phyloP scores from a whole-genome alignment of 2,888 invertebrate species.

The Trachelus tabidus region DNA sequence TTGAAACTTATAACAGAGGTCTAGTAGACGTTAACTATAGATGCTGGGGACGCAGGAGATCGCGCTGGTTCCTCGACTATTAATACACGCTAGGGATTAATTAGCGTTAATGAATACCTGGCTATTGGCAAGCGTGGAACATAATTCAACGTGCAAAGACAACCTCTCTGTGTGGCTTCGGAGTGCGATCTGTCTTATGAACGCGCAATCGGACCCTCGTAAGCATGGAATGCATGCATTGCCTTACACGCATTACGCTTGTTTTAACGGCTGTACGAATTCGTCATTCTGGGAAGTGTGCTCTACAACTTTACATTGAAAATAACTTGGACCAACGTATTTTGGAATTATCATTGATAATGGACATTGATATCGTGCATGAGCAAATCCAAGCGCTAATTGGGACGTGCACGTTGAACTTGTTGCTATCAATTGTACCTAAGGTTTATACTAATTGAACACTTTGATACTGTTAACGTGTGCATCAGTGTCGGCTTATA shows the following conservation, averaged over 20 bases:
- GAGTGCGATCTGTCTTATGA: background rate
- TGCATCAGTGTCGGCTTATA: background rate
- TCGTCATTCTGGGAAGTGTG: background rate
- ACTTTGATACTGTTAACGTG: background rate
- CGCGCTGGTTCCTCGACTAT: conserved; percentile 27
- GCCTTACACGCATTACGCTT: background rate
- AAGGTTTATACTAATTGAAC: background rate
- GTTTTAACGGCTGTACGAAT: background rate
- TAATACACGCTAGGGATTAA: conserved; percentile 54
- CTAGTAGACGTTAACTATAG: background rate
- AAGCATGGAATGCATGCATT: background rate
- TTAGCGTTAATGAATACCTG: conserved; percentile 60
- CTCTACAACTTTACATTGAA: background rate
- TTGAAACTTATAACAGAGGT: background rate
- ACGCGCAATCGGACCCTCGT: background rate
- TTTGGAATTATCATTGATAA: background rate
- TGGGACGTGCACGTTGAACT: background rate
- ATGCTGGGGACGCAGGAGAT: background rate
- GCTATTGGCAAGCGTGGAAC: conserved; percentile 54
- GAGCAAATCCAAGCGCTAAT: background rate
- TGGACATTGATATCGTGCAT: background rate
- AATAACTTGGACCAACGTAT: background rate
- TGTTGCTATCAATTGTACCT: background rate
- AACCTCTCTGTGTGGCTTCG: conserved; percentile 13
- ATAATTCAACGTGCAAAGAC: conserved; percentile 45